Conservation (phyloP, 1,140 invertebrate species). For the Drosophila sulfurigaster region DNA sequence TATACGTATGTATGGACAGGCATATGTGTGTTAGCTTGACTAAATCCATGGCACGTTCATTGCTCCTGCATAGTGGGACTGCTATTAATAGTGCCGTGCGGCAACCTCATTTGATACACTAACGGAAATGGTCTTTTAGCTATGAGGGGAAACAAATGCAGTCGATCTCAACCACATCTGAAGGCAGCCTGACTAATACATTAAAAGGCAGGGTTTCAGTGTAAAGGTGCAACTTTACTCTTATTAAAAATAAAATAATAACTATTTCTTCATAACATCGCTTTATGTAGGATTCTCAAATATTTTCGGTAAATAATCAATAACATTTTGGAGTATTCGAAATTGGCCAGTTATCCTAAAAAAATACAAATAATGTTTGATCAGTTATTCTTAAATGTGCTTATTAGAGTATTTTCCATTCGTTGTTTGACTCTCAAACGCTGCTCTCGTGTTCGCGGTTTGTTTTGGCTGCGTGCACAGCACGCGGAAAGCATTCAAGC, state of each 20-base stretch:
- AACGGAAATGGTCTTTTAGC: background rate
- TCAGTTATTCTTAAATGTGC: background rate
- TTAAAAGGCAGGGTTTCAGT: too few relatives aligned
- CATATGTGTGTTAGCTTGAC: background rate
- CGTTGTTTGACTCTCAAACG: constrained; percentile 2
- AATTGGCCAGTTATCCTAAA: too few relatives aligned
- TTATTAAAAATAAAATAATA: too few relatives aligned
- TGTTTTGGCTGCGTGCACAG: constrained; percentile 47
- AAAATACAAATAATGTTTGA: too few relatives aligned
- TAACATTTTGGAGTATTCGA: too few relatives aligned
- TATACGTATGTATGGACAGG: background rate
- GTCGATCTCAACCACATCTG: background rate
- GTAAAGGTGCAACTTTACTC: too few relatives aligned
- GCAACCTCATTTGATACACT: constrained; percentile 60
- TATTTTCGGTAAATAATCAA: too few relatives aligned
- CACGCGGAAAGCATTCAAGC: constrained; percentile 63
- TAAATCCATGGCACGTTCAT: constrained; percentile 47
- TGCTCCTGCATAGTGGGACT: constrained; percentile 53
- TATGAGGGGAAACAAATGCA: background rate
- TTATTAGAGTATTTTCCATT: constrained; percentile 5
- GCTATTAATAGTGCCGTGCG: constrained; percentile 61
- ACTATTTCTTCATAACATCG: too few relatives aligned
- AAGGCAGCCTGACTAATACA: too few relatives aligned
- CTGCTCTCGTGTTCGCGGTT: constrained; percentile 10
- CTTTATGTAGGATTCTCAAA: too few relatives aligned